Evolutionary conservation across 2,888 invertebrate genomes (phyloP), one percentile per base, ranked within the genome.

Genomic region (Trichopria drosophilae): DNA sequence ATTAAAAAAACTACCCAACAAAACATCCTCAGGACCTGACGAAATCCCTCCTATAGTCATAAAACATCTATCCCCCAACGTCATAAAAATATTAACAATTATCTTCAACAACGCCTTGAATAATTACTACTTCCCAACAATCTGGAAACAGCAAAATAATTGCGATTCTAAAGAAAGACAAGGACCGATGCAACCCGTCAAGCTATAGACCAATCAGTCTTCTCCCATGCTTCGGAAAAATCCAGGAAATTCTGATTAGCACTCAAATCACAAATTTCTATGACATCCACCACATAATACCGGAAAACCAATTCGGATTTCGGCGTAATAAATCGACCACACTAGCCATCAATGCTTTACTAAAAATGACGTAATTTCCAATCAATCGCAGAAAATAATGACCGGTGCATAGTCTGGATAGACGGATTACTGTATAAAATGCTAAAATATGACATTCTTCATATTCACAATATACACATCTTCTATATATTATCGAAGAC

Each of bases 131-230:
- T 68, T 66, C 56, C 67, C 69, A 1, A 20, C 13, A 0, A 47
- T 6, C 4, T 59, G 59, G 58, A 61, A 58, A 50, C 45, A 13
- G 6, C 0, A 64, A 61, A 49, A 42, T 61, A 1, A 53, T 62
- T 1, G 43, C 61, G 0, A 45, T 62, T 5, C 13, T 20, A 18
- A 50, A 59, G 35, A 43, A 36, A 31, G 28, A 22, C 9, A 52
- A 52, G 34, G 23, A 39, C n/a, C 9, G 2, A 3, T 16, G 26
- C 1, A 19, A 53, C 3, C 52, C 57, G 2, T 13, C 41, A 1
- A 61, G 53, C 24, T 65, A 60, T n/a, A 35, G 60, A 10, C 61
- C 62, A 5, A 61, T 63, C 3, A 58, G 61, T 12, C 29, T 62
- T 1, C 40, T 62, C 3, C 58, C 59, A 1, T 59, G 57, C 12